These are phyloP conservation scores for Drosophila pallidifrons DNA, from an alignment of 1,140 invertebrate genomes.

Conservation along the genomic window DNA sequence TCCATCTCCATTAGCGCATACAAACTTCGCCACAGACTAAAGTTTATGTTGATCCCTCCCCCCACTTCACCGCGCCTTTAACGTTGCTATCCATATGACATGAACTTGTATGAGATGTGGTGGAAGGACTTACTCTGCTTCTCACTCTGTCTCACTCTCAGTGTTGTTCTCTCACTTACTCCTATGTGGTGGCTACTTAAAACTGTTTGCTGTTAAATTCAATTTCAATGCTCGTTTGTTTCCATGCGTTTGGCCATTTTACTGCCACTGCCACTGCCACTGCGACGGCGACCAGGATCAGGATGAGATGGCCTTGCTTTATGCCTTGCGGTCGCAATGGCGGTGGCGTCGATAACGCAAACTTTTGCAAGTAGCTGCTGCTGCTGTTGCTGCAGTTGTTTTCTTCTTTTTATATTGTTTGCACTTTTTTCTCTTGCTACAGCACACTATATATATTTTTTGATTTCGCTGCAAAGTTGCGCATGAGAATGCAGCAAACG, in stretches of 20 bases:
- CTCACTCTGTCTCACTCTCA: neutral
- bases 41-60: conserved; percentile 19
- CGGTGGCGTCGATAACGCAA: conserved; percentile 47
- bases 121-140: neutral
- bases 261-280: conserved; percentile 34
- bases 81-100: neutral
- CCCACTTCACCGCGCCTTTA: neutral
- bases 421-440: neutral
- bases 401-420: conserved; percentile 6
- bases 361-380: conserved; percentile 64
- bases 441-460: conserved; percentile 32
- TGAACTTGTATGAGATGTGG: conserved; percentile 30
- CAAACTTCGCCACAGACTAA: conserved; percentile 65
- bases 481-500: conserved; percentile 83
- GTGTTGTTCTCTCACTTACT: neutral
- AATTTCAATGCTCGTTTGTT: conserved; percentile 82
- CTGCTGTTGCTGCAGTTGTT: conserved; percentile 36
- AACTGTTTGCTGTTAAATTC: conserved; percentile 82
- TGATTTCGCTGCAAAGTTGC: conserved; percentile 71
- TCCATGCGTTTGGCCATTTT: conserved; percentile 67
- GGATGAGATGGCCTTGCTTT: conserved; percentile 53
- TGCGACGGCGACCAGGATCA: conserved; percentile 10
- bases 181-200: conserved; percentile 62
- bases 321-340: conserved; percentile 66
- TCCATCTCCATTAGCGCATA: conserved; percentile 77